Evolutionary conservation across 1,140 invertebrate species (phyloP).

Genomic region (Orchestia grillus): DNA sequence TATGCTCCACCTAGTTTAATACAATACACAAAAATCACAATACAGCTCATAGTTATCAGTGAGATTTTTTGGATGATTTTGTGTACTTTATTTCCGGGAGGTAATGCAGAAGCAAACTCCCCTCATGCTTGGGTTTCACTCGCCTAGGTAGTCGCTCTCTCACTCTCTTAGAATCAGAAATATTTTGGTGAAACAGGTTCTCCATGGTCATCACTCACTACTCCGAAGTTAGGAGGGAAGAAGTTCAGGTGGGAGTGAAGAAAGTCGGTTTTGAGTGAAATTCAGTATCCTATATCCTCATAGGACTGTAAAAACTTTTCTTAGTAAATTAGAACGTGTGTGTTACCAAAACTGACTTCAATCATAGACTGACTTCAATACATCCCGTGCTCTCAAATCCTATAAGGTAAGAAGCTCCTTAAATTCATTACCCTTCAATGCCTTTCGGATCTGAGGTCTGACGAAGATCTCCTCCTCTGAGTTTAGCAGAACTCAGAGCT

Average conservation of each 20-base stretch:
- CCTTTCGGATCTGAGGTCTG: background rate
- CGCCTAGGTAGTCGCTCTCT: slow-evolving; percentile 2
- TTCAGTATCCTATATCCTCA: background rate
- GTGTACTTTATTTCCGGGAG: background rate
- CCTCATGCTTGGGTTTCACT: slow-evolving; percentile 29
- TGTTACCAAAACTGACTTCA: background rate
- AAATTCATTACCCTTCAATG: slow-evolving; percentile 2
- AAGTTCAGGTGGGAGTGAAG: too few species aligned
- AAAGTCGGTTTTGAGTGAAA: background rate
- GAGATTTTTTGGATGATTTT: background rate
- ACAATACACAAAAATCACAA: background rate
- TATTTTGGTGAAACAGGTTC: background rate
- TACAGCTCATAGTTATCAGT: background rate
- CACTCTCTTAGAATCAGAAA: background rate
- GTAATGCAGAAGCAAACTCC: background rate
- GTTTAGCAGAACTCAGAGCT: slow-evolving; percentile 43
- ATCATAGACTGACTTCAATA: background rate
- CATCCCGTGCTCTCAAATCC: slow-evolving; percentile 17
- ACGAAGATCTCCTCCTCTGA: slow-evolving; percentile 57
- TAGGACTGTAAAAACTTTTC: background rate
- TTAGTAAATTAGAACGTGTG: background rate
- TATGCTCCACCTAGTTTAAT: too few species aligned
- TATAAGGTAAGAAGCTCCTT: slow-evolving; percentile 36
- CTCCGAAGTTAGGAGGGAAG: background rate
- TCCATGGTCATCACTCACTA: too few species aligned